These are phyloP conservation scores for Cheiracanthium punctorium DNA, from an alignment of 2,888 invertebrate genomes.

Conservation along the genomic window DNA sequence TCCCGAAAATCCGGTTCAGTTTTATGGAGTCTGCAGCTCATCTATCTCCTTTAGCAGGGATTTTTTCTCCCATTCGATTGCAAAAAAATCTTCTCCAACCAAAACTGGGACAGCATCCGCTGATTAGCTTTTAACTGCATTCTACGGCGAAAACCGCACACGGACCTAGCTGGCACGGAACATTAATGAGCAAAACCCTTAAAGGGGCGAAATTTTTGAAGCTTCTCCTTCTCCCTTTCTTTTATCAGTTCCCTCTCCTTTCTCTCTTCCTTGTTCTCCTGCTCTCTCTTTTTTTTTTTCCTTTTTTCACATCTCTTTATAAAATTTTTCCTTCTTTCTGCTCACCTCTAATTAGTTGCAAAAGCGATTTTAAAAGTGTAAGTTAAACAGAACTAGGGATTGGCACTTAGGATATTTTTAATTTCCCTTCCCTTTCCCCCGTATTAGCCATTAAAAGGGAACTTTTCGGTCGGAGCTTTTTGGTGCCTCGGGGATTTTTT, in stretches of 20 bases:
- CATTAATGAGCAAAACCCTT: conserved; percentile 61
- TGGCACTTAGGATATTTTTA: conserved; percentile 68
- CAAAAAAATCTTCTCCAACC: no score
- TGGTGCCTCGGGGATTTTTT: conserved; percentile 67
- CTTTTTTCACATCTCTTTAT: conserved; percentile 22
- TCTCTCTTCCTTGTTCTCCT: no score
- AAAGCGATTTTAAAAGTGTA: conserved; percentile 63
- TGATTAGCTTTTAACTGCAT: conserved; percentile 34
- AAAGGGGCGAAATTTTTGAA: conserved; percentile 42
- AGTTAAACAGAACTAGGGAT: conserved; percentile 69
- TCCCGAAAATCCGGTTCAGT: no score
- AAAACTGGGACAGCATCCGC: conserved; percentile 19
- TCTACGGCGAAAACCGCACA: conserved; percentile 17
- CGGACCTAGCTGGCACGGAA: conserved; percentile 25
- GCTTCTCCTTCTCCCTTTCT: conserved; percentile 28
- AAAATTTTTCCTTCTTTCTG: conserved; percentile 25
- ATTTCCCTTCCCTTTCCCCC: no score
- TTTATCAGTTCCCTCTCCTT: not conserved
- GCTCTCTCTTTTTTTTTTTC: no score
- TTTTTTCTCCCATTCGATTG: no score
- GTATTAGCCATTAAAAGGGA: conserved; percentile 66
- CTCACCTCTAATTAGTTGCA: conserved; percentile 60
- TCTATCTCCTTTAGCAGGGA: no score
- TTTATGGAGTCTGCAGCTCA: no score
- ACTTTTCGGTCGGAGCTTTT: conserved; percentile 48